Evolutionary conservation across 2,888 invertebrate genomes (phyloP), one percentile per base, ranked within the genome.

Genomic region (Steinernema scapterisci): DNA sequence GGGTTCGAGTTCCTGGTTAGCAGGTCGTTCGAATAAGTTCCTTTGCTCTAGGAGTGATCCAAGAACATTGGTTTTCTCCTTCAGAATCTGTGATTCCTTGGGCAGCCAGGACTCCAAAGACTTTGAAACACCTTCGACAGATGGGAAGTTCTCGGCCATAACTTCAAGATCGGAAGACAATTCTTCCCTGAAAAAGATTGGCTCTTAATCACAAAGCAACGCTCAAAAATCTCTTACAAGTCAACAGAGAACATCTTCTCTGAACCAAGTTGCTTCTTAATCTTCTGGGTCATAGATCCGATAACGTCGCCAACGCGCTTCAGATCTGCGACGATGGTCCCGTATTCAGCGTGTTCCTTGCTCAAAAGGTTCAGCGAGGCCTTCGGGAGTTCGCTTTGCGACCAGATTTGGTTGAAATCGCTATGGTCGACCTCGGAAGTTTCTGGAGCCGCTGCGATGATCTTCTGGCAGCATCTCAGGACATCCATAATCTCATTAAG

Each of bases 61-160:
- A 1, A 63, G 31, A 27, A 31, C 16, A 16, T 13, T 13, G 27
- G 27, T 13, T 13, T 63, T 63, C 16, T 63, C 63, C 19, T 25
- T 38, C 27, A 63, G 16, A 25, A 63, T 27, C 16, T 16, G 9
- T 7, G 63, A 27, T 63, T 63, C 63, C 6, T 31, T 63, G 5
- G 63, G 63, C 27, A 63, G 63, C 63, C 63, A 63, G 1, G 27
- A 31, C 13, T 63, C 38, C 16, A 63, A 11, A 16, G 7, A 27
- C 27, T 31, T n/a, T 1, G 16, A 16, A 31, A 63, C 7, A 31
- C 9, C 31, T 9, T 31, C 27, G 38, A 63, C 63, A 6, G 16
- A 3, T 27, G 23, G 27, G 44, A 74, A 51, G 46, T 74, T 44
- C 16, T 74, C 74, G 71, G 25, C 13, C 13, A 74, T 31, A 16